Percentiles rank a stretch among this genome's conserved stretches.
phyloP scores from a whole-genome alignment of 53 echinoderm and acorn worm species.

The Holothuria scabra region DNA sequence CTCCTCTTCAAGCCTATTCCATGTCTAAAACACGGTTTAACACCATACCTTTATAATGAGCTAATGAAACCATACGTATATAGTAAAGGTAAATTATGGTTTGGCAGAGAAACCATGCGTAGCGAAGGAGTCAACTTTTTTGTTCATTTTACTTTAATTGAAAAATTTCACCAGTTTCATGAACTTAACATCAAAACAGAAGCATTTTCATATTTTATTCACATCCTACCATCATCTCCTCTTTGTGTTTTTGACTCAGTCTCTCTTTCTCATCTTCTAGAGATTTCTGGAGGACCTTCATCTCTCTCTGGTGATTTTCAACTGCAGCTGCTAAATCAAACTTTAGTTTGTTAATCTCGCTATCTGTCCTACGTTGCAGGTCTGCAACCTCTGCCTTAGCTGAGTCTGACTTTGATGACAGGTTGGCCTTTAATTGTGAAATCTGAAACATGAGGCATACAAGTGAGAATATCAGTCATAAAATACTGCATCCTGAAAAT shows the following conservation, averaged over 20 bases:
- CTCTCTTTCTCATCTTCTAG: slow-evolving; percentile 55
- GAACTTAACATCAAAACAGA: too few species aligned
- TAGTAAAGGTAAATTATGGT: too few species aligned
- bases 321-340: slow-evolving; percentile 78
- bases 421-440: slow-evolving; percentile 67
- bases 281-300: slow-evolving; percentile 54
- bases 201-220: too few species aligned
- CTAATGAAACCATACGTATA: too few species aligned
- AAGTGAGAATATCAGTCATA: neutral
- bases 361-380: slow-evolving; percentile 78
- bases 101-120: too few species aligned
- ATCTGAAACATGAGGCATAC: slow-evolving; percentile 47
- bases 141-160: too few species aligned
- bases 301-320: slow-evolving; percentile 66
- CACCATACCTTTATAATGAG: too few species aligned
- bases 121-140: too few species aligned
- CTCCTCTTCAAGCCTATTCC: too few species aligned
- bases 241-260: slow-evolving; percentile 49
- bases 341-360: slow-evolving; percentile 84
- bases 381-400: slow-evolving; percentile 74
- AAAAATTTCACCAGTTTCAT: too few species aligned
- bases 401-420: slow-evolving; percentile 79
- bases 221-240: slow-evolving; percentile 54
- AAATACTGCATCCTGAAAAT: neutral
- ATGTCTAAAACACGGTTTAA: too few species aligned